Evolutionary conservation across 2,797 vertebrate genomes (phyloP).

Genomic region (Lutjanus argentimaculatus): DNA sequence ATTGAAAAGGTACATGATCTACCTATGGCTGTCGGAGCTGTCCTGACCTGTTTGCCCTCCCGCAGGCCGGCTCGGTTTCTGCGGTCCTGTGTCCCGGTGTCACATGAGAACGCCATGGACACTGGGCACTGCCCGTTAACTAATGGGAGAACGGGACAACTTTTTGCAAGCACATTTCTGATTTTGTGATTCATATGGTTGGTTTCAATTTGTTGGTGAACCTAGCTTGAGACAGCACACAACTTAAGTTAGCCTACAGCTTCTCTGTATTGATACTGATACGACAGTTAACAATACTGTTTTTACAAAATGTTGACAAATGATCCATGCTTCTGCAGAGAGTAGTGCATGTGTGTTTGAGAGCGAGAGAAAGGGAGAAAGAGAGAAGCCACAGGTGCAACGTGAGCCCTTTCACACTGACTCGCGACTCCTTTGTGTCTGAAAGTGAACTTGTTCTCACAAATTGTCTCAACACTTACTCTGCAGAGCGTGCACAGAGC

Average conservation of each 20-base stretch:
- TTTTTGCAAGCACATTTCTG: constrained; percentile 1
- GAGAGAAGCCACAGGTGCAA: constrained; percentile 51
- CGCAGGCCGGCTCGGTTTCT: constrained; percentile 77
- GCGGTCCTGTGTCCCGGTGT: constrained; percentile 68
- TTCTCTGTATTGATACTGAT: neutral
- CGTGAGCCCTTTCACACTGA: constrained; percentile 57
- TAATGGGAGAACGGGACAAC: constrained; percentile 10
- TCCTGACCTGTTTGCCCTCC: constrained; percentile 68
- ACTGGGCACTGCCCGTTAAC: constrained; percentile 32
- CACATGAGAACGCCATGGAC: constrained; percentile 68
- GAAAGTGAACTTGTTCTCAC: constrained; percentile 71
- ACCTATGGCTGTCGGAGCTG: constrained; percentile 61
- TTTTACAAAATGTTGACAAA: neutral
- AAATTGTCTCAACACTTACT: constrained; percentile 64
- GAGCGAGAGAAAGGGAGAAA: constrained; percentile 20
- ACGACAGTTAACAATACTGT: neutral
- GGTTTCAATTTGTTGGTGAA: neutral
- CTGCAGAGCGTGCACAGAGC: neutral
- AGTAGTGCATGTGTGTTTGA: neutral
- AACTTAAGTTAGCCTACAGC: neutral
- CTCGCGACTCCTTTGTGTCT: constrained; percentile 51
- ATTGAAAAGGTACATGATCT: constrained; percentile 74
- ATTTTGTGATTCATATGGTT: constrained; percentile 4
- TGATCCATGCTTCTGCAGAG: neutral
- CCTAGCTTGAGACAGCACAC: neutral